Evolutionary conservation across 2,797 vertebrate genomes (phyloP).

Genomic region (Helostoma temminkii): DNA sequence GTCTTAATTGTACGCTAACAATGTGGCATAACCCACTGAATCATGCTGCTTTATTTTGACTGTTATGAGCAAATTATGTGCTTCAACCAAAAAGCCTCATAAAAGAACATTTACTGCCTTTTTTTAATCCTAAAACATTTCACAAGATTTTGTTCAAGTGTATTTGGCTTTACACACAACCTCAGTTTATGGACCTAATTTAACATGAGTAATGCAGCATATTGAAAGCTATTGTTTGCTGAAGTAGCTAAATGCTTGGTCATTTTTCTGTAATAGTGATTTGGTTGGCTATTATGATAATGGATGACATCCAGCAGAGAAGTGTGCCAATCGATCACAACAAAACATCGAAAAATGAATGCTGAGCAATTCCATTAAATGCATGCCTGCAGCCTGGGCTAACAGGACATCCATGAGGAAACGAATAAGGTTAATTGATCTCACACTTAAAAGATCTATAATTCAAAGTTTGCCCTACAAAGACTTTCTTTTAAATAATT

Average conservation of each 20-base stretch:
- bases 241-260: slow-evolving; percentile 59
- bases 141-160: slow-evolving; percentile 12
- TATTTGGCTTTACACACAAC: slow-evolving; percentile 26
- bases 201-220: slow-evolving; percentile 45
- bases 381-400: slow-evolving; percentile 41
- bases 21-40: slow-evolving; percentile 21
- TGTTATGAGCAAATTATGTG: slow-evolving; percentile 35
- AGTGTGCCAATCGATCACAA: slow-evolving; percentile 68
- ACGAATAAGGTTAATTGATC: slow-evolving; percentile 41
- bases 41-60: slow-evolving; percentile 34
- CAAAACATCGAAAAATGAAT: slow-evolving; percentile 48
- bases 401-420: slow-evolving; percentile 29
- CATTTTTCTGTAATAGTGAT: slow-evolving; percentile 69
- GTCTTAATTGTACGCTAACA: slow-evolving; percentile 40
- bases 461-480: slow-evolving; percentile 7
- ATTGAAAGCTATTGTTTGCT: slow-evolving; percentile 64
- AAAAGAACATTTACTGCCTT: slow-evolving; percentile 4
- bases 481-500: neutral
- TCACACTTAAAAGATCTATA: slow-evolving; percentile 13
- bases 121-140: slow-evolving; percentile 24
- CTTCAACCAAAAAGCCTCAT: slow-evolving; percentile 10
- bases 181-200: slow-evolving; percentile 42
- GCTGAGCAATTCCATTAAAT: slow-evolving; percentile 52
- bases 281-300: slow-evolving; percentile 69
- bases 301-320: slow-evolving; percentile 63